Conservation (phyloP, 2,888 invertebrate genomes). For the Luperina testacea region DNA sequence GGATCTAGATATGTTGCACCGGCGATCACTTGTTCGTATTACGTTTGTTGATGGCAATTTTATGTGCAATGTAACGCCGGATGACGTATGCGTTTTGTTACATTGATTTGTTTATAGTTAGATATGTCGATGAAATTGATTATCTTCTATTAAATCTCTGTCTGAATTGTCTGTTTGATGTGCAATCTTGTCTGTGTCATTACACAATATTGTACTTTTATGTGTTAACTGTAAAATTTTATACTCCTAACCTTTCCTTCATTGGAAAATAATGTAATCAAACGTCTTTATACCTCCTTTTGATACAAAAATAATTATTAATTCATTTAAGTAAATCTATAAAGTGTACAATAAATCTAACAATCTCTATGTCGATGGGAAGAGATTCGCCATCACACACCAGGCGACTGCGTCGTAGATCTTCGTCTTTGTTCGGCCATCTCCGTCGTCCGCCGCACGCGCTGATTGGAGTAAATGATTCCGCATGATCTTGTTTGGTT, state of each 20-base stretch:
- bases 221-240: background rate
- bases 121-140: conserved; percentile 38
- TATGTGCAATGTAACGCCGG: conserved; percentile 71
- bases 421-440: conserved; percentile 77
- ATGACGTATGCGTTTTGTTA: conserved; percentile 65
- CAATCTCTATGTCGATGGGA: conserved; percentile 55
- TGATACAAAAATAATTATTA: conserved; percentile 1
- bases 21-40: conserved; percentile 78
- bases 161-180: conserved; percentile 47
- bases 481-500: conserved; percentile 87
- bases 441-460: conserved; percentile 72
- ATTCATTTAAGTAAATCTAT: conserved; percentile 14
- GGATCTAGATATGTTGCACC: conserved; percentile 84
- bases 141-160: conserved; percentile 53
- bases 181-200: conserved; percentile 16
- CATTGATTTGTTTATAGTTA: conserved; percentile 61
- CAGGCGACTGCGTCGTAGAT: conserved; percentile 63
- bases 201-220: conserved; percentile 12
- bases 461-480: conserved; percentile 88
- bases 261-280: background rate
- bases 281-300: background rate
- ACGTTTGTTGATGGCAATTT: conserved; percentile 78
- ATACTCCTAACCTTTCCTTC: conserved; percentile 4
- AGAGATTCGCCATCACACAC: conserved; percentile 53
- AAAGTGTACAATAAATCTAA: conserved; percentile 30